phyloP scores from a whole-genome alignment of 92 coral and sea anemone genomes.

The Epizoanthus rinbou region DNA sequence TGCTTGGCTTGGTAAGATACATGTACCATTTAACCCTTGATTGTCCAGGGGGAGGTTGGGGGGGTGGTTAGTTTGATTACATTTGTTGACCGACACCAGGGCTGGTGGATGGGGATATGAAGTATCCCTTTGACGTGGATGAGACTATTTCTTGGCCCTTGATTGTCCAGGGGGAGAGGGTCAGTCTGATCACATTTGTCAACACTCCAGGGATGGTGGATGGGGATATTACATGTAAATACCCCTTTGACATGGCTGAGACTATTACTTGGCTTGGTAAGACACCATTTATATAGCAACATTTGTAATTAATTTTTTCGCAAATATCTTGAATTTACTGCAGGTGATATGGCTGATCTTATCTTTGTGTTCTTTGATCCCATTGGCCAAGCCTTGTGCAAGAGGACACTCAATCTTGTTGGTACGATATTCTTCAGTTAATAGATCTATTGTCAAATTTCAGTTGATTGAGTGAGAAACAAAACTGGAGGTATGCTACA shows the following conservation, averaged over 20 bases:
- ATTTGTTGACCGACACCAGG: slow-evolving; percentile 97
- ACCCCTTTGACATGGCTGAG: slow-evolving; percentile 95
- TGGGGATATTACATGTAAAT: slow-evolving; percentile 98
- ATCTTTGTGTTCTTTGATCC: slow-evolving; percentile 99
- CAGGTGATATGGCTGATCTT: slow-evolving; percentile 92
- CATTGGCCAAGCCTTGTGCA: slow-evolving; percentile 99
- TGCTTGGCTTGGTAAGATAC: slow-evolving; percentile 37
- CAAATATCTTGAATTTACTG: background rate
- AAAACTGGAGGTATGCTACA: too few species aligned
- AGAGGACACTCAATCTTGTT: slow-evolving; percentile 95
- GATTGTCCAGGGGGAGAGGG: slow-evolving; percentile 72
- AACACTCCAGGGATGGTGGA: slow-evolving; percentile 99
- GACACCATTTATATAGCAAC: too few species aligned
- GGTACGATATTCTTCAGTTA: slow-evolving; percentile 63
- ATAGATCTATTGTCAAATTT: too few species aligned
- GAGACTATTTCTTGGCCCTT: slow-evolving; percentile 71
- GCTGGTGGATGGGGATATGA: slow-evolving; percentile 99
- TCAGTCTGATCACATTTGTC: slow-evolving; percentile 92
- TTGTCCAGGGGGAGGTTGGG: slow-evolving; percentile 65
- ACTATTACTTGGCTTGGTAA: slow-evolving; percentile 76
- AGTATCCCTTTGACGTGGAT: slow-evolving; percentile 97
- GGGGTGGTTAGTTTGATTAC: slow-evolving; percentile 78
- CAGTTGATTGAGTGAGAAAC: too few species aligned
- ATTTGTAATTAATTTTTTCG: background rate
- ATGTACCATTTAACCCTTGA: too few species aligned